Conservation (phyloP, 53 echinoderm and acorn worm species). For the Holothuria leucospilota region DNA sequence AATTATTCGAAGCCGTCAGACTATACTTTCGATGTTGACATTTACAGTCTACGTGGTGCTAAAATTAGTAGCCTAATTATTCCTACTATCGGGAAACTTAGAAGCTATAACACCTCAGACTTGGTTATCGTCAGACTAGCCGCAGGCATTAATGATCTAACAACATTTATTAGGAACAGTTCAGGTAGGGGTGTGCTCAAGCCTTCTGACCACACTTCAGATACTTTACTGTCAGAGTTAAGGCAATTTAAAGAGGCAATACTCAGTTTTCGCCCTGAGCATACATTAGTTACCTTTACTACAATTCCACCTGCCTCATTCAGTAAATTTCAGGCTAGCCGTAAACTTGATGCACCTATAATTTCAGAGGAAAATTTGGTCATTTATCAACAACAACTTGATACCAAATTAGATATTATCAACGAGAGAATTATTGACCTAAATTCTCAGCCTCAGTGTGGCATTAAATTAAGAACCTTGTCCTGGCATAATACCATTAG, state of each 20-base stretch:
- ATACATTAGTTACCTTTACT: neutral
- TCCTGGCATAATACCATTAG: too few species aligned
- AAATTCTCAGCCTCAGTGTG: too few species aligned
- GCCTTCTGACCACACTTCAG: neutral
- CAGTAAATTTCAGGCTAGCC: slow-evolving; percentile 1
- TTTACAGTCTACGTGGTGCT: neutral
- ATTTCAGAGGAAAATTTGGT: neutral
- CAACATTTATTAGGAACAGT: neutral
- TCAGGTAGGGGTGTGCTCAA: too few species aligned
- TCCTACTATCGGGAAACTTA: neutral
- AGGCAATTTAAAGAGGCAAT: neutral
- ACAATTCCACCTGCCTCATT: too few species aligned
- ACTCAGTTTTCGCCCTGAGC: neutral
- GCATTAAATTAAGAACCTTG: too few species aligned
- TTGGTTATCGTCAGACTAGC: too few species aligned
- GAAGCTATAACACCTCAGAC: neutral
- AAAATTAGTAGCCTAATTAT: neutral
- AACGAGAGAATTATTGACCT: neutral
- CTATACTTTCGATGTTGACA: neutral
- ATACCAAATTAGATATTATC: neutral
- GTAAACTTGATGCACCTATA: neutral
- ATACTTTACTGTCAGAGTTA: neutral
- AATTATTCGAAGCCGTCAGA: neutral
- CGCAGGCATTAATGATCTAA: neutral
- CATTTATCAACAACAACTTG: neutral